Evolutionary conservation across 1,140 invertebrate species (phyloP).

Genomic region (Heliconius hermathena): DNA sequence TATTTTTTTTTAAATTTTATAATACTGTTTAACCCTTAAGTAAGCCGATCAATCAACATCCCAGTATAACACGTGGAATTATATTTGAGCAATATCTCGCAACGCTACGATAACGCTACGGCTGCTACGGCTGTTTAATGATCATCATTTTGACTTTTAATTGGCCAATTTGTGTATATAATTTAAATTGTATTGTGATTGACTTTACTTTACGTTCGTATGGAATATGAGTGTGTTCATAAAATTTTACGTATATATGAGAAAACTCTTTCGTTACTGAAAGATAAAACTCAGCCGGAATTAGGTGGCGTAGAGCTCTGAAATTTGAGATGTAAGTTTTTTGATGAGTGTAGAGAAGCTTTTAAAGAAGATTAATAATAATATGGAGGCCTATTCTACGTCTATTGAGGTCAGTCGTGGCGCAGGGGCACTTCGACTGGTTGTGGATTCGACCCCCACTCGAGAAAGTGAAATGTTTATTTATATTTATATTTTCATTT

Average conservation of each 20-base stretch:
- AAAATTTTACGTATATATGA: neutral
- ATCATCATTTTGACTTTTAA: slow-evolving; percentile 37
- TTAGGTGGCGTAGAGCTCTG: too few relatives aligned
- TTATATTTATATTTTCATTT: too few relatives aligned
- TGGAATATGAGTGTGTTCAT: neutral
- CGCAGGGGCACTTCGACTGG: too few relatives aligned
- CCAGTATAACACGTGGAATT: slow-evolving; percentile 42
- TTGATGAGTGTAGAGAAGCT: too few relatives aligned
- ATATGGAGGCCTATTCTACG: too few relatives aligned
- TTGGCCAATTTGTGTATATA: slow-evolving; percentile 35
- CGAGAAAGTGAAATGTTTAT: too few relatives aligned
- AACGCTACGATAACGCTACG: slow-evolving; percentile 31
- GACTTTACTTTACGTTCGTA: neutral
- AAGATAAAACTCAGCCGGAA: too few relatives aligned
- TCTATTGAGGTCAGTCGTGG: too few relatives aligned
- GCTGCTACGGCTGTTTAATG: slow-evolving; percentile 29
- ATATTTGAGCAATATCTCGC: slow-evolving; percentile 43
- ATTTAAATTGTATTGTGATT: slow-evolving; percentile 13
- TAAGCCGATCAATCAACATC: slow-evolving; percentile 49
- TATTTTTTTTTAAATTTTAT: neutral
- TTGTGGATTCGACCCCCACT: too few relatives aligned
- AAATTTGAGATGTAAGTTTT: too few relatives aligned
- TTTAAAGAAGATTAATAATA: too few relatives aligned
- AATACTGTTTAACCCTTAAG: slow-evolving; percentile 40
- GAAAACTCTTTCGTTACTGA: too few relatives aligned